Evolutionary conservation across 2,888 invertebrate species (phyloP).

Genomic region (Volucella bombylans): DNA sequence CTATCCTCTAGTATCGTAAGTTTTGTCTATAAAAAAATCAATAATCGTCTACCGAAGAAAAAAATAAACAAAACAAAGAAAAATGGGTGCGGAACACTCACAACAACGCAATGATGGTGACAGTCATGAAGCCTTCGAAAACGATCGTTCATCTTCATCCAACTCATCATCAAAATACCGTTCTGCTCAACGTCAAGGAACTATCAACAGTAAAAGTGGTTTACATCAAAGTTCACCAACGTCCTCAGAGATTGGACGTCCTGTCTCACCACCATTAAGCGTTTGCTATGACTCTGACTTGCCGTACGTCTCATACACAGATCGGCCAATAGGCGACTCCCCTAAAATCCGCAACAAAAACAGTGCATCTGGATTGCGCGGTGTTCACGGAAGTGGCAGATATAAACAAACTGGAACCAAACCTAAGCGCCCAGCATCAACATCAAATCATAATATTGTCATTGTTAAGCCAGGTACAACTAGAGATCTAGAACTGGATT

Average conservation of each 20-base stretch:
- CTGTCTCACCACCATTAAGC: slow-evolving; percentile 92
- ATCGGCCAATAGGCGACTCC: slow-evolving; percentile 94
- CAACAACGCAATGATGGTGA: slow-evolving; percentile 79
- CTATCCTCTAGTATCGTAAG: not conserved
- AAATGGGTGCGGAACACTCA: slow-evolving; percentile 87
- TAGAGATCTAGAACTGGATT: slow-evolving; percentile 85
- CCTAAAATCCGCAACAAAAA: slow-evolving; percentile 88
- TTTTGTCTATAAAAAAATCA: slow-evolving; percentile 42
- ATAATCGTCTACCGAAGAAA: not conserved
- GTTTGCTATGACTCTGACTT: slow-evolving; percentile 94
- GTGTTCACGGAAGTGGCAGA: slow-evolving; percentile 76
- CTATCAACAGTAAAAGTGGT: slow-evolving; percentile 60
- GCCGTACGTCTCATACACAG: slow-evolving; percentile 95
- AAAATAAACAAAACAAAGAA: slow-evolving; percentile 4
- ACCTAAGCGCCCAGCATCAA: slow-evolving; percentile 82
- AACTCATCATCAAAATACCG: slow-evolving; percentile 77
- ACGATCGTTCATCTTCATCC: slow-evolving; percentile 54
- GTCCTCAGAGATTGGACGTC: slow-evolving; percentile 82
- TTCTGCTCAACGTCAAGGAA: slow-evolving; percentile 72
- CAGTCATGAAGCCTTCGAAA: slow-evolving; percentile 79
- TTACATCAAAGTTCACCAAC: slow-evolving; percentile 79
- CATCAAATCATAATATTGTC: slow-evolving; percentile 88
- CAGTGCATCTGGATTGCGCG: slow-evolving; percentile 76
- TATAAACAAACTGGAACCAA: slow-evolving; percentile 79
- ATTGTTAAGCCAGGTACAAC: slow-evolving; percentile 89